Base-by-base conservation (phyloP, 2,113 vertebrate species). In the Microcebus griseorufus region DNA sequence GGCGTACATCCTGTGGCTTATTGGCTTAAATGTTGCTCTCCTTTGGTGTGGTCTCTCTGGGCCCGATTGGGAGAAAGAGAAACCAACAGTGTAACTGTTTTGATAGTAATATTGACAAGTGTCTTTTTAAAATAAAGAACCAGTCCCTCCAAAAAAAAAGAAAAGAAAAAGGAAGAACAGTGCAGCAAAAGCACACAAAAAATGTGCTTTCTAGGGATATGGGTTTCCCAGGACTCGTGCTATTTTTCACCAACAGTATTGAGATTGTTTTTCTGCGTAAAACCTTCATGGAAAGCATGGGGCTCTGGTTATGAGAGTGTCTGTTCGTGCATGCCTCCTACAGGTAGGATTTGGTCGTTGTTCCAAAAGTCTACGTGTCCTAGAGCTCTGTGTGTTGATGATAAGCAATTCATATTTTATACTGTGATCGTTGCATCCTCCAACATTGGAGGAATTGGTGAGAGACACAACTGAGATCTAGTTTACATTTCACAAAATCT, bases 151-250 rank as follows among this genome's bases (percentile, higher is more conserved):
- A 93, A 82, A 82, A 42, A 82, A 81, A 11, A 32, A 14, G 18
- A 6, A 69, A 58, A 22, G 53, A 18, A 55, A 73, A 27, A 73
- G 9, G 48, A 76, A 48, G 20, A 79, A 99, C 99, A 99, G 99
- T 99, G 98, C 22, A 94, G 23, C 18, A 0, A 10, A 37, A 25
- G 55, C 93, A 18, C 22, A 0, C 8, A 37, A 25, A 64, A 90
- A 14, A 20, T 10, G 0, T 5, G 37, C 65, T 53, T 86, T 69
- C 51, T 27, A 16, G 45, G 75, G 13, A 17, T 39, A 16, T 0
- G 0, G 23, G 25, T 70, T 72, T 69, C 25, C 76, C 37, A 65
- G 82, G 17, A 27, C 51, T 45, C 12, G 0, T n/a, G 11, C 69
- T 55, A 7, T 18, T 88, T 92, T 55, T 94, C 18, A 13, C 29